A percentile compares a stretch with the other conserved stretches of the same genome.
Evolutionary conservation across 35 echinoderm and acorn worm species (phyloP).

Genomic region (Ophiothrix spiculata): DNA sequence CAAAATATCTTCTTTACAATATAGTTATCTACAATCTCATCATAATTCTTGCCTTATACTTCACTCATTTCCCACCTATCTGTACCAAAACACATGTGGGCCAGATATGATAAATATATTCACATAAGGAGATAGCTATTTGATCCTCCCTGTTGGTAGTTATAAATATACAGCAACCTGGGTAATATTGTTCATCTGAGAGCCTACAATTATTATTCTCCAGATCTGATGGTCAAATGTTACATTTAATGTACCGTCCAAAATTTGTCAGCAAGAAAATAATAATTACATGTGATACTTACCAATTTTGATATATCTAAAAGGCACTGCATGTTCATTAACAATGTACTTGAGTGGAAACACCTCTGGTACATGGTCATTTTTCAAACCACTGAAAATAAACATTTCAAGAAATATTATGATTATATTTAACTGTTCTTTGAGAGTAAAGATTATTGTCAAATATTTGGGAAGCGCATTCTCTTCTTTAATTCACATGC

Average conservation of each 20-base stretch:
- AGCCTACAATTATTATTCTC: neutral
- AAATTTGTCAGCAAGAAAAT: neutral
- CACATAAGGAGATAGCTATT: too few species aligned
- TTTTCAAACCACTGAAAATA: conserved; percentile 82
- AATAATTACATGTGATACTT: conserved; percentile 2
- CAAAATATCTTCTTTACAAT: too few species aligned
- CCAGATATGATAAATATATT: too few species aligned
- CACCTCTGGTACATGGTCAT: conserved; percentile 62
- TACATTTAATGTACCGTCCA: neutral
- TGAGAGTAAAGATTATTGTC: neutral
- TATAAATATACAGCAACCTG: too few species aligned
- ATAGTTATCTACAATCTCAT: too few species aligned
- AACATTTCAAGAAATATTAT: conserved; percentile 2
- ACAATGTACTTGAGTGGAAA: conserved; percentile 87
- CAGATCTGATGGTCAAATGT: neutral
- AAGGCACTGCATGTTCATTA: conserved; percentile 76
- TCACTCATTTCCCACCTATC: too few species aligned
- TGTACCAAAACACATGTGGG: too few species aligned
- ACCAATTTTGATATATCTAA: conserved; percentile 98
- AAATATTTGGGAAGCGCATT: too few species aligned
- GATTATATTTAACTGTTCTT: neutral
- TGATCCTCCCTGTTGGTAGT: too few species aligned
- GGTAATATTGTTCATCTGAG: neutral
- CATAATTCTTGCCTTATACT: too few species aligned
- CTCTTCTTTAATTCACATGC: too few species aligned